A percentile compares a stretch with the other conserved stretches of the same genome.
Conservation (phyloP, 1,140 invertebrate genomes). For the Apocrypta bakeri region DNA sequence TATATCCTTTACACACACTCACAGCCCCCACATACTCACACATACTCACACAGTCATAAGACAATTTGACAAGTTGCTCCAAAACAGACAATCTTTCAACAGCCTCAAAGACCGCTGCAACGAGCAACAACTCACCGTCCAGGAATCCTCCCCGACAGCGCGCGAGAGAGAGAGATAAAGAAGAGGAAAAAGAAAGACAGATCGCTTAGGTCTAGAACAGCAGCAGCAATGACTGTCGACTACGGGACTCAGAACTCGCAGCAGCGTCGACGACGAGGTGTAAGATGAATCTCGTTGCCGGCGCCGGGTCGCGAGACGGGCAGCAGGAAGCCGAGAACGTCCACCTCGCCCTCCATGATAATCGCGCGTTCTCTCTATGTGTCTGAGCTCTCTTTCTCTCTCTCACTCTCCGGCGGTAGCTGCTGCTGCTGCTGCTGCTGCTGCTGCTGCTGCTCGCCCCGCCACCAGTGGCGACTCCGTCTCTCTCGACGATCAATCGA, state of each 20-base stretch:
- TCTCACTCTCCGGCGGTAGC: neutral
- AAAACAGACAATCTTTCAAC: no score
- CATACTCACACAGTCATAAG: no score
- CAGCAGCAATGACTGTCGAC: neutral
- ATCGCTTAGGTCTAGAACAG: neutral
- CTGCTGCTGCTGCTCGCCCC: slow-evolving; percentile 11
- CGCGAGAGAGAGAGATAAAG: no score
- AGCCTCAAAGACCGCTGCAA: neutral
- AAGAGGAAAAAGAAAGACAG: no score
- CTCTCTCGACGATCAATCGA: slow-evolving; percentile 47
- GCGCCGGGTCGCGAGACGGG: neutral
- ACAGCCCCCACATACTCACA: neutral
- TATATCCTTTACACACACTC: no score
- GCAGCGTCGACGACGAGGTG: neutral
- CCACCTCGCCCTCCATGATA: slow-evolving; percentile 36
- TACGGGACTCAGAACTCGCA: neutral
- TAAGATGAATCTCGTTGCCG: neutral
- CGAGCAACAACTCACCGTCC: slow-evolving; percentile 3
- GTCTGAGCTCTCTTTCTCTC: neutral
- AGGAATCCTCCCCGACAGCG: neutral
- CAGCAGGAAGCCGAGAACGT: slow-evolving; percentile 13
- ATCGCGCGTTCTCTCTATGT: neutral
- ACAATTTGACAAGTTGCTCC: no score
- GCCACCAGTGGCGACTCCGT: neutral
- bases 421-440: neutral